phyloP scores from a whole-genome alignment of 2,113 vertebrate genomes.

The Aviceda subcristata region DNA sequence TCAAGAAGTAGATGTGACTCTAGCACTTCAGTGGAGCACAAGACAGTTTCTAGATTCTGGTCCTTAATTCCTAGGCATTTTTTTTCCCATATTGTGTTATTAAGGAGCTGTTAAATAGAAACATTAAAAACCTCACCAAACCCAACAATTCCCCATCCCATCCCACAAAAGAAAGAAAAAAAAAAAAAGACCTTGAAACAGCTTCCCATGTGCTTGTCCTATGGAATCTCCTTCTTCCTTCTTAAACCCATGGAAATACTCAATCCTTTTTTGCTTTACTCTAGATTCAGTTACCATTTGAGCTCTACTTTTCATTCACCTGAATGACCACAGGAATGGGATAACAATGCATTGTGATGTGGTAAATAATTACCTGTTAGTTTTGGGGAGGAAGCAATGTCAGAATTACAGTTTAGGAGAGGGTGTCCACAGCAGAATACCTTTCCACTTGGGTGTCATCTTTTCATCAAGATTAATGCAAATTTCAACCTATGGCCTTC shows the following conservation, averaged over 20 bases:
- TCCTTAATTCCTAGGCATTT: not conserved
- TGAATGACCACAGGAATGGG: not conserved
- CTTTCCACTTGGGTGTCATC: not conserved
- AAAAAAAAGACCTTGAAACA: not conserved
- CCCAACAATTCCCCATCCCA: rapidly evolving
- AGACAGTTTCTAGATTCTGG: not conserved
- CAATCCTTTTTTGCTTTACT: not conserved
- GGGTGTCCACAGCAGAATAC: not conserved
- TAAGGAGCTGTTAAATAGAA: not conserved
- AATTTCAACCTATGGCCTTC: not conserved
- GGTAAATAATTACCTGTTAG: not conserved
- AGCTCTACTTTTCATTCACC: not conserved
- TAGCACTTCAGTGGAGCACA: not conserved
- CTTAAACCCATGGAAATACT: not conserved
- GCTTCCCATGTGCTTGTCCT: not conserved
- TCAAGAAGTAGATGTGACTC: not conserved
- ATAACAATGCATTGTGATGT: not conserved
- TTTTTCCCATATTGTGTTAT: not conserved
- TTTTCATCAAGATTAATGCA: not conserved
- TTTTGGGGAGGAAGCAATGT: not conserved
- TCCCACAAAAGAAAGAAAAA: not conserved
- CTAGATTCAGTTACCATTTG: not conserved
- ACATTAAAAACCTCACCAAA: not conserved
- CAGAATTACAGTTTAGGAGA: not conserved
- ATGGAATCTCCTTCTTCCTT: not conserved